phyloP scores from a whole-genome alignment of 1,140 invertebrate species.

The Panagrolaimus sp. region DNA sequence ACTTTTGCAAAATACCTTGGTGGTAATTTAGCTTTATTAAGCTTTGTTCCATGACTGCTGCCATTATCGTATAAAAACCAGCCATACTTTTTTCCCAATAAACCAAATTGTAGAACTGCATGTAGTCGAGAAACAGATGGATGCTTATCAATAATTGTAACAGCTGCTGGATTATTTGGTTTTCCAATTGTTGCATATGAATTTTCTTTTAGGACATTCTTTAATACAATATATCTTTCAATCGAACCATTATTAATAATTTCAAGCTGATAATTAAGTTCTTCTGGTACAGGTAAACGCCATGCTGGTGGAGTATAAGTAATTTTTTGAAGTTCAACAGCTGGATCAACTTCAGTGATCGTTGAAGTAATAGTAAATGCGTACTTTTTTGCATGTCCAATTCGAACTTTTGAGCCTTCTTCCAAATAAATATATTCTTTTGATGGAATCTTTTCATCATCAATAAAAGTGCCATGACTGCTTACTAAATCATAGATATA shows the following conservation, averaged over 20 bases:
- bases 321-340: background rate
- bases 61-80: slow-evolving; percentile 1
- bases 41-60: background rate
- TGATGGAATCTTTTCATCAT: background rate
- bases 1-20: background rate
- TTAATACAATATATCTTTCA: background rate
- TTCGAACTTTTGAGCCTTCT: background rate
- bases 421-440: slow-evolving; percentile 4
- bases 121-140: slow-evolving; percentile 2
- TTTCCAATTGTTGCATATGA: background rate
- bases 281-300: background rate
- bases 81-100: slow-evolving; percentile 6
- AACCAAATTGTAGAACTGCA: slow-evolving; percentile 1
- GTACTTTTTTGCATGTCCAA: background rate
- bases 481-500: background rate
- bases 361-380: background rate
- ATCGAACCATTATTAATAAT: background rate
- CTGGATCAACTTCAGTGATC: background rate
- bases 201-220: background rate
- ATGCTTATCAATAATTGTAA: background rate
- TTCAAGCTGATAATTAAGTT: background rate
- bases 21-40: background rate
- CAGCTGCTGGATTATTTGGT: background rate
- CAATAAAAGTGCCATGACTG: background rate
- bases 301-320: background rate